A percentile compares a stretch with the other conserved stretches of the same genome.
Conservation (phyloP, 1,140 invertebrate species). For the Ceratitis capitata region DNA sequence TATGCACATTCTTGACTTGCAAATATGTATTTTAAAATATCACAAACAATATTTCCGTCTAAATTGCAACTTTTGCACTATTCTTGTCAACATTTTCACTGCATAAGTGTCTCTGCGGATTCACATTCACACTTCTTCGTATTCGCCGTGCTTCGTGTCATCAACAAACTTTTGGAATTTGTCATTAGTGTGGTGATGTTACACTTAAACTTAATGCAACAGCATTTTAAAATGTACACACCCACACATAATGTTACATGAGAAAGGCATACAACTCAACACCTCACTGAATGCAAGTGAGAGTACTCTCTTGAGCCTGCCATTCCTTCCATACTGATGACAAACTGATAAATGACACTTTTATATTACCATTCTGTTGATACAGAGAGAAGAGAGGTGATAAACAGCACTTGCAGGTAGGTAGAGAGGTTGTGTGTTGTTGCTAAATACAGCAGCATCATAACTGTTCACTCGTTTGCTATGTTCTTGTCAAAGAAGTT, state of each 20-base stretch:
- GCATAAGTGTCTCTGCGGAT: not conserved
- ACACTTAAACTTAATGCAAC: not conserved
- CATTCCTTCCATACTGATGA: not conserved
- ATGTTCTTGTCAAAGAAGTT: not conserved
- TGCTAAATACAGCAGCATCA: no score
- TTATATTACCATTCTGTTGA: not conserved
- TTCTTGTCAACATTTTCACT: not conserved
- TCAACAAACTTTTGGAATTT: conserved; percentile 1
- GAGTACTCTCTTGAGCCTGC: not conserved
- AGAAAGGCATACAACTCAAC: not conserved
- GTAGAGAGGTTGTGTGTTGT: no score
- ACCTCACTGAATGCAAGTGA: not conserved
- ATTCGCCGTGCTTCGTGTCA: no score
- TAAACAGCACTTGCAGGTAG: no score
- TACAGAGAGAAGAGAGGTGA: no score
- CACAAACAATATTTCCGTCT: not conserved
- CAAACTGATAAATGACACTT: conserved; percentile 1
- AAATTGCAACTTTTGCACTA: not conserved
- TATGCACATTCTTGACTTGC: not conserved
- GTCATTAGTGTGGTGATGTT: not conserved
- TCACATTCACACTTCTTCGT: not conserved
- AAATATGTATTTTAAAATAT: not conserved
- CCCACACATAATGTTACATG: no score
- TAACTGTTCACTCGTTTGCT: not conserved
- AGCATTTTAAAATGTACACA: not conserved